These are phyloP conservation scores for Oophaga pumilio DNA, from an alignment of 2,113 vertebrate species.

Conservation along the genomic window DNA sequence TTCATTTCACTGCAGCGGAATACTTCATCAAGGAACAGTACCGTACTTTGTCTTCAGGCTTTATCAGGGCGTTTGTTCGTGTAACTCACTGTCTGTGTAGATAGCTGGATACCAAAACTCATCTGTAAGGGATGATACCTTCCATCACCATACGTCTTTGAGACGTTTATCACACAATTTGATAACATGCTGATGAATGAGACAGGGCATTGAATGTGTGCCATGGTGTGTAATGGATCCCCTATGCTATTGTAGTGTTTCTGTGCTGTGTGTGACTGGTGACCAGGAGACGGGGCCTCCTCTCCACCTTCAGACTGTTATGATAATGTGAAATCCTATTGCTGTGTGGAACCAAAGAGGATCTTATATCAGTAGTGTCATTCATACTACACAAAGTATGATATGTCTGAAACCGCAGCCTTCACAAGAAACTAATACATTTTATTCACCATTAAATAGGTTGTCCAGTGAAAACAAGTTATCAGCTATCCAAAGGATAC, in stretches of 20 bases:
- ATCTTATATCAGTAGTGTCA: background rate
- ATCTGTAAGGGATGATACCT: background rate
- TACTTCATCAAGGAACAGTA: conserved; percentile 16
- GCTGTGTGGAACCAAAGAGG: background rate
- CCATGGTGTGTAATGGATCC: conserved; percentile 11
- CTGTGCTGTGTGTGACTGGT: conserved; percentile 2
- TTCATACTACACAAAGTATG: background rate
- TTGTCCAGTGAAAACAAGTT: too few species aligned
- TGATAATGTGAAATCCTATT: background rate
- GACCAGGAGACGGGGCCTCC: background rate
- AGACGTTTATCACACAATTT: conserved; percentile 27
- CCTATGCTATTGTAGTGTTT: background rate
- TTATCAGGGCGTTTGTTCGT: conserved; percentile 22
- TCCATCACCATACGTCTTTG: conserved; percentile 16
- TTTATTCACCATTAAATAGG: background rate
- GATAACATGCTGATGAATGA: conserved; percentile 47
- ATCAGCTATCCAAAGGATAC: too few species aligned
- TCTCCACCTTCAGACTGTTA: background rate
- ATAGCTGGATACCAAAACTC: background rate
- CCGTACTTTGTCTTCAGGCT: conserved; percentile 33
- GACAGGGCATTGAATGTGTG: background rate
- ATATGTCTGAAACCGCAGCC: background rate
- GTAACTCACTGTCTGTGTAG: conserved; percentile 2
- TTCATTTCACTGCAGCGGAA: background rate
- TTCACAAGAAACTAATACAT: background rate